These are phyloP conservation scores for Enchytraeus crypticus DNA, from an alignment of 2,888 invertebrate species.

Conservation along the genomic window DNA sequence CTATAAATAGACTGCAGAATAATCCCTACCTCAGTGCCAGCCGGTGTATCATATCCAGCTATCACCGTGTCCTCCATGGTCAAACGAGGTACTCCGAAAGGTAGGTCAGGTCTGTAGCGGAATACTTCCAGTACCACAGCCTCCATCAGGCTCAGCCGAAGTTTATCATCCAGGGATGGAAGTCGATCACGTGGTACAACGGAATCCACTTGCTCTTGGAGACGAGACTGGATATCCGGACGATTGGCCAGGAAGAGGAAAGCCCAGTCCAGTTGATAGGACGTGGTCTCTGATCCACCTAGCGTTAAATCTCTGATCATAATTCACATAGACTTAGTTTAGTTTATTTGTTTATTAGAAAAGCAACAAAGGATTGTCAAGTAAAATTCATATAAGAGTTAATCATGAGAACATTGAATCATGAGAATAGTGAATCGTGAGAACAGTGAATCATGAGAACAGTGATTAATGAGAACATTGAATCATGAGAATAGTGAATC, in stretches of 20 bases:
- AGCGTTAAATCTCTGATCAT: constrained; percentile 1
- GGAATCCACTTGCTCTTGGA: constrained; percentile 1
- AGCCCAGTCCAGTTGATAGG: not conserved
- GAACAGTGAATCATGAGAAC: too few relatives aligned
- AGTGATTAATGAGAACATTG: too few relatives aligned
- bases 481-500: too few relatives aligned
- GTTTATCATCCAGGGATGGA: constrained; percentile 4
- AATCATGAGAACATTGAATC: too few relatives aligned
- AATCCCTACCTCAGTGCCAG: not conserved
- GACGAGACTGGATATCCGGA: not conserved
- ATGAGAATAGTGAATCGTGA: too few relatives aligned
- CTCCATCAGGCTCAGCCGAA: not conserved
- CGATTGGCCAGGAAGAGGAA: not conserved
- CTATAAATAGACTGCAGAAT: too few relatives aligned
- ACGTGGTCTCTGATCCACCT: constrained; percentile 6
- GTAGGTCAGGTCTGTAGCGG: constrained; percentile 3
- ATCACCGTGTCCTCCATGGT: not conserved
- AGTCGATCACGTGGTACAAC: not conserved
- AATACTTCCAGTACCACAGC: constrained; percentile 6
- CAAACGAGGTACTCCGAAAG: not conserved
- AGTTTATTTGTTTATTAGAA: too few relatives aligned
- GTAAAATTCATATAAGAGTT: too few relatives aligned
- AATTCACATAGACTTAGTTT: too few relatives aligned
- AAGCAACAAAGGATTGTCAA: too few relatives aligned
- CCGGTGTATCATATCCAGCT: not conserved